Evolutionary conservation across 1,140 invertebrate genomes (phyloP).

Genomic region (Drosophila ironensis): DNA sequence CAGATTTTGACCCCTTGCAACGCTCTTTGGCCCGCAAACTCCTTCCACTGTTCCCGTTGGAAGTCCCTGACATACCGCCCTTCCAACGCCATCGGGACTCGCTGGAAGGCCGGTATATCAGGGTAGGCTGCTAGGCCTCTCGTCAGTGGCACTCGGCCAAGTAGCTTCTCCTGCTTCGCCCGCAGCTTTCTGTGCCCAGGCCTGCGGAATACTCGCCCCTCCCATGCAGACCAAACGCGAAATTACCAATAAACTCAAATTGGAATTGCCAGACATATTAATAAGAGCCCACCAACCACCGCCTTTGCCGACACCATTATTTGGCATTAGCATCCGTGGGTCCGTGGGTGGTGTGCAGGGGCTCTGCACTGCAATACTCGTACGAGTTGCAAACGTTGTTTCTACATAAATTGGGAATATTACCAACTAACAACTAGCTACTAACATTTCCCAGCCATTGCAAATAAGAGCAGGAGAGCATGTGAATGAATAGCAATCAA

Average conservation of each 20-base stretch:
- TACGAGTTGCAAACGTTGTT: too few relatives aligned
- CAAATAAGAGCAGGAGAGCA: too few relatives aligned
- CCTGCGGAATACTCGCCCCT: neutral
- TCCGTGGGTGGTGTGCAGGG: neutral
- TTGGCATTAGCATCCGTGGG: neutral
- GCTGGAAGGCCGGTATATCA: neutral
- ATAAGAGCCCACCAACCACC: conserved; percentile 59
- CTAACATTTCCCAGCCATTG: too few relatives aligned
- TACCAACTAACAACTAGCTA: too few relatives aligned
- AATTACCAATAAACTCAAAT: conserved; percentile 80
- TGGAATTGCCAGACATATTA: conserved; percentile 81
- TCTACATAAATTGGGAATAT: too few relatives aligned
- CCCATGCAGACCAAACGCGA: conserved; percentile 55
- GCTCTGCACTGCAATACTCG: neutral
- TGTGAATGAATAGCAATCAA: too few relatives aligned
- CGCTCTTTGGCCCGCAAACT: too few relatives aligned
- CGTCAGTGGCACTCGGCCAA: conserved; percentile 34
- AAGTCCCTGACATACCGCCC: too few relatives aligned
- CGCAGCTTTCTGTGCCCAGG: neutral
- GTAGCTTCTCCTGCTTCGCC: conserved; percentile 6
- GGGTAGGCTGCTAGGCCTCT: too few relatives aligned
- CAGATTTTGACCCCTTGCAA: too few relatives aligned
- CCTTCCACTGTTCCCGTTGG: too few relatives aligned
- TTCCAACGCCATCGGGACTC: neutral
- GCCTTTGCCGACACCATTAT: conserved; percentile 20